A percentile compares a stretch with the other conserved stretches of the same genome.
These are phyloP conservation scores for Phalanger gymnotis DNA, from an alignment of 2,797 vertebrate genomes.

Conservation along the genomic window DNA sequence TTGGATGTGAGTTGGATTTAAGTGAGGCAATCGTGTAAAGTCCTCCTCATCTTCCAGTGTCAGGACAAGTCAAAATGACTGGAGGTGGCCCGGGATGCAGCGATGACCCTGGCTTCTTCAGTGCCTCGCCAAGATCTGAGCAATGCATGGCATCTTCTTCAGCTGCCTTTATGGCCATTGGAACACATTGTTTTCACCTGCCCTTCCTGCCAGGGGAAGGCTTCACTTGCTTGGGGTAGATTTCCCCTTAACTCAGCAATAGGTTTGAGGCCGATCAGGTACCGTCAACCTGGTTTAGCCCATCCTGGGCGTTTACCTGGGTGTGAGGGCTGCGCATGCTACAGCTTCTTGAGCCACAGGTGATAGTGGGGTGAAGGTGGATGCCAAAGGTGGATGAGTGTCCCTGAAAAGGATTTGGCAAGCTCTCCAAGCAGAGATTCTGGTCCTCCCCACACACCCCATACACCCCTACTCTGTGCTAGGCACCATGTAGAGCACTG, in stretches of 20 bases:
- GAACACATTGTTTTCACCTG: neutral
- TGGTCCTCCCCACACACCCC: neutral
- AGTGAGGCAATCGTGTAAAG: neutral
- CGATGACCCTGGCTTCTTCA: neutral
- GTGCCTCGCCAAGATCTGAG: too few relatives aligned
- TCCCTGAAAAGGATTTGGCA: too few relatives aligned
- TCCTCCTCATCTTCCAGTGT: neutral
- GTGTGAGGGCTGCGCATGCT: neutral
- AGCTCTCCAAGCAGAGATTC: too few relatives aligned
- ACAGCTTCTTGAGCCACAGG: neutral
- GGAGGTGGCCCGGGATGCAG: neutral
- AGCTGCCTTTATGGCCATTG: neutral
- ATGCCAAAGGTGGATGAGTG: too few relatives aligned
- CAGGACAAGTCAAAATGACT: neutral
- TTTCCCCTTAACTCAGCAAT: neutral
- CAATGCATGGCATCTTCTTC: fast-evolving
- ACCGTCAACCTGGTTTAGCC: neutral
- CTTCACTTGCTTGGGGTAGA: neutral
- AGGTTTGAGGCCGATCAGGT: neutral
- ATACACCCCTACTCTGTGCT: neutral
- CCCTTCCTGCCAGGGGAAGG: neutral
- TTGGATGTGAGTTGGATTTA: too few relatives aligned
- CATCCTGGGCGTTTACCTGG: neutral
- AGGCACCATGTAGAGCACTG: neutral
- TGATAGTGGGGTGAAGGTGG: neutral